phyloP scores from a whole-genome alignment of 2,797 vertebrate genomes.

The Masticophis lateralis region DNA sequence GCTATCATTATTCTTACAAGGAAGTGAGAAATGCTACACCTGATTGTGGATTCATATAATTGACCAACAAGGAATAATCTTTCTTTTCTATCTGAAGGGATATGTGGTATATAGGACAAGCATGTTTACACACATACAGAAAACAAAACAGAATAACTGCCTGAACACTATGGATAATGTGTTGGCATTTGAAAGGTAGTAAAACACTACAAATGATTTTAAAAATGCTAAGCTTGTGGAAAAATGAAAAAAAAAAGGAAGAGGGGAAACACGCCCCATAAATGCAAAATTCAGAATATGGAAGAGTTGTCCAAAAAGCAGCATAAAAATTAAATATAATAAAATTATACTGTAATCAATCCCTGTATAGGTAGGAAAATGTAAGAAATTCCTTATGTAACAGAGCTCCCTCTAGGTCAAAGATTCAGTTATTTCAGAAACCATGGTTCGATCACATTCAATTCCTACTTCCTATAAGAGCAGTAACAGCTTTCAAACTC shows the following conservation, averaged over 20 bases:
- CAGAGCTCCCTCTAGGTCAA: slow-evolving; percentile 70
- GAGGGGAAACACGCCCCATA: not conserved
- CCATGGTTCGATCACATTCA: not conserved
- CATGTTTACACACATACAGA: not conserved
- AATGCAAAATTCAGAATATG: not conserved
- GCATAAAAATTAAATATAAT: not conserved
- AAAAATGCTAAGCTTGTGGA: not conserved
- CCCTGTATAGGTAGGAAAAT: slow-evolving; percentile 23
- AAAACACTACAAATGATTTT: slow-evolving; percentile 6
- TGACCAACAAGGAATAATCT: not conserved
- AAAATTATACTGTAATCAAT: not conserved
- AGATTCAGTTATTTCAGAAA: slow-evolving; percentile 64
- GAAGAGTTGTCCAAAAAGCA: not conserved
- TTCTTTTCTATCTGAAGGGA: not conserved
- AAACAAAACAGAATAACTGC: not conserved
- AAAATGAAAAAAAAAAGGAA: not conserved
- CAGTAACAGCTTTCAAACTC: accelerated
- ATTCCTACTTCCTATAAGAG: not conserved
- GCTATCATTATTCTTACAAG: not conserved
- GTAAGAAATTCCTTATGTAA: slow-evolving; percentile 36
- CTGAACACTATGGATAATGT: not conserved
- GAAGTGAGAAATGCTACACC: not conserved
- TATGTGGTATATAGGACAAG: not conserved
- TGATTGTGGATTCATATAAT: not conserved
- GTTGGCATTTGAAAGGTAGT: not conserved